These are phyloP conservation scores for Lasius platythorax DNA, from an alignment of 2,888 invertebrate species.

Conservation along the genomic window DNA sequence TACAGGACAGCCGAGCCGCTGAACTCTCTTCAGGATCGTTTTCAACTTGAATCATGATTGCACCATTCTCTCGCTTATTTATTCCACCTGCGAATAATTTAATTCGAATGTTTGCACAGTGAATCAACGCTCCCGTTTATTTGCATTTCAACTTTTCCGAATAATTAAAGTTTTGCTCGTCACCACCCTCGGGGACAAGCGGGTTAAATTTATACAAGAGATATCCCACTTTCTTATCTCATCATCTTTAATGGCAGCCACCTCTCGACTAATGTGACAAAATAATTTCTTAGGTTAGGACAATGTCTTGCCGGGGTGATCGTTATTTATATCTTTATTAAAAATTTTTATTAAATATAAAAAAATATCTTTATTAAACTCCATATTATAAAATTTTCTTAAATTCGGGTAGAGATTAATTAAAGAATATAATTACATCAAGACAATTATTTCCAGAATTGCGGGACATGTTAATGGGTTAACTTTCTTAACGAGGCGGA, in stretches of 20 bases:
- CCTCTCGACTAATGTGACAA: not conserved
- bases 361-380: conserved; percentile 8
- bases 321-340: not conserved
- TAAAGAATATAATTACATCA: not conserved
- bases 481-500: not conserved
- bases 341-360: not conserved
- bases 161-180: conserved; percentile 10
- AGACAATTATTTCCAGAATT: not conserved
- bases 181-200: not conserved
- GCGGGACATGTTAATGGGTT: not conserved
- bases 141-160: not conserved
- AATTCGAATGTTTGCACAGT: not conserved
- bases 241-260: conserved; percentile 4
- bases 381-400: not conserved
- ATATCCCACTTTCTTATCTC: not conserved
- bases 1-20: conserved; percentile 73
- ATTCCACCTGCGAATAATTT: conserved; percentile 44
- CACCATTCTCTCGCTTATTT: conserved; percentile 72
- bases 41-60: conserved; percentile 77
- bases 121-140: conserved; percentile 7
- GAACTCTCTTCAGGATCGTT: conserved; percentile 71
- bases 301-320: not conserved
- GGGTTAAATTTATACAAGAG: not conserved
- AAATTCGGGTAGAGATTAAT: not conserved
- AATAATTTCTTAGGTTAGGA: not conserved